Percentiles rank a stretch among this genome's conserved stretches.
These are phyloP conservation scores for Phasia obesa DNA, from an alignment of 2,888 invertebrate genomes.

Conservation along the genomic window DNA sequence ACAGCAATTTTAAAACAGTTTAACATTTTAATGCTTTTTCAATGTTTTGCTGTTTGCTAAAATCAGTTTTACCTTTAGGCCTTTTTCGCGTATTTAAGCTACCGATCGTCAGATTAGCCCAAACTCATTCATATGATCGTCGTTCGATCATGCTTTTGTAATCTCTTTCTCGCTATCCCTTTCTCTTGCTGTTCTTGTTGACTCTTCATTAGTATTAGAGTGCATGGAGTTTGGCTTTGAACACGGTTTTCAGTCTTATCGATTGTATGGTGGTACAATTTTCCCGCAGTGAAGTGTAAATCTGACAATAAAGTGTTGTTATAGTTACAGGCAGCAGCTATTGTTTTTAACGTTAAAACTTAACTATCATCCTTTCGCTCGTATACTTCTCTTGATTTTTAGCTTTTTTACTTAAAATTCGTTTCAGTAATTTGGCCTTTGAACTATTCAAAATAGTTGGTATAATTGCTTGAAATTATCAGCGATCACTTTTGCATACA, in stretches of 20 bases:
- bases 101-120: slow-evolving; percentile 66
- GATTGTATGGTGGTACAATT: slow-evolving; percentile 66
- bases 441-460: slow-evolving; percentile 71
- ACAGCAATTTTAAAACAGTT: slow-evolving; percentile 40
- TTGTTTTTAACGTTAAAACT: background rate
- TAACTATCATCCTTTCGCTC: slow-evolving; percentile 26
- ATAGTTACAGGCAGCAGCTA: slow-evolving; percentile 65
- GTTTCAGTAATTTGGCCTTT: slow-evolving; percentile 70
- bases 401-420: slow-evolving; percentile 45
- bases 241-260: slow-evolving; percentile 58
- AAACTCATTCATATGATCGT: slow-evolving; percentile 56
- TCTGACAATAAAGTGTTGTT: slow-evolving; percentile 71
- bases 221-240: background rate
- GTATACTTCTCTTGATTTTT: slow-evolving; percentile 1
- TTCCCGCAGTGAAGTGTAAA: slow-evolving; percentile 71
- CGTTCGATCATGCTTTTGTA: slow-evolving; percentile 38
- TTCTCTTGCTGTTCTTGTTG: background rate
- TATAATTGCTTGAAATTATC: slow-evolving; percentile 70
- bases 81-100: slow-evolving; percentile 60
- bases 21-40: slow-evolving; percentile 66
- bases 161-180: slow-evolving; percentile 7
- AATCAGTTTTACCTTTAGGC: slow-evolving; percentile 52
- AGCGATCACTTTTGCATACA: slow-evolving; percentile 51
- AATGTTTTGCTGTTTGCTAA: slow-evolving; percentile 52
- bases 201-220: background rate